Conservation (phyloP, 2,888 invertebrate species). For the Morinoia aosen region DNA sequence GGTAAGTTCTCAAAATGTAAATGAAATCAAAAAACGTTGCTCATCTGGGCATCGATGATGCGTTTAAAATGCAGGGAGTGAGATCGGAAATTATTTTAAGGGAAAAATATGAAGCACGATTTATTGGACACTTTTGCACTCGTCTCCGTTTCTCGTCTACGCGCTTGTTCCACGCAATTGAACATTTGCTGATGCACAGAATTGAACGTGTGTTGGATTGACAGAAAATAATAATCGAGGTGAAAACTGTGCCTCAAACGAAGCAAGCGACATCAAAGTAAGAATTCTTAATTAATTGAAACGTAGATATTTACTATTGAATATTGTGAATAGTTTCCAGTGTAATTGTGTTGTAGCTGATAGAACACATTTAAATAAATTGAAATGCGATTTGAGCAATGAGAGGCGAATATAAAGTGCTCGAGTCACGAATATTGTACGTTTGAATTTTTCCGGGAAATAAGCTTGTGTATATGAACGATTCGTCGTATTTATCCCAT, state of each 20-base stretch:
- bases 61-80: neutral
- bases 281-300: neutral
- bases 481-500: neutral
- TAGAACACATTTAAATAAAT: neutral
- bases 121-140: neutral
- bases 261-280: neutral
- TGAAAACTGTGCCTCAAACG: neutral
- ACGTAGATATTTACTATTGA: neutral
- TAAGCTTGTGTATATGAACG: no score
- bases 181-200: no score
- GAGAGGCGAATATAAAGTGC: neutral
- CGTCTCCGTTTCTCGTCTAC: no score
- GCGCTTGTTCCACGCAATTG: neutral
- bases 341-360: neutral
- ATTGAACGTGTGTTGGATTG: neutral
- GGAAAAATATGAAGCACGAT: neutral
- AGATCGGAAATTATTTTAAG: neutral
- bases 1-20: neutral
- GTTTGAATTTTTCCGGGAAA: no score
- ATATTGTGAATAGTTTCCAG: neutral
- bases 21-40: neutral
- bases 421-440: neutral
- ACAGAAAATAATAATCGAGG: neutral
- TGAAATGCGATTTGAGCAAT: neutral
- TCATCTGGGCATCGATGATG: neutral